Percentiles rank a stretch among this genome's conserved stretches.
Evolutionary conservation across 2,797 vertebrate genomes (phyloP).

Genomic region (Vultur gryphus): DNA sequence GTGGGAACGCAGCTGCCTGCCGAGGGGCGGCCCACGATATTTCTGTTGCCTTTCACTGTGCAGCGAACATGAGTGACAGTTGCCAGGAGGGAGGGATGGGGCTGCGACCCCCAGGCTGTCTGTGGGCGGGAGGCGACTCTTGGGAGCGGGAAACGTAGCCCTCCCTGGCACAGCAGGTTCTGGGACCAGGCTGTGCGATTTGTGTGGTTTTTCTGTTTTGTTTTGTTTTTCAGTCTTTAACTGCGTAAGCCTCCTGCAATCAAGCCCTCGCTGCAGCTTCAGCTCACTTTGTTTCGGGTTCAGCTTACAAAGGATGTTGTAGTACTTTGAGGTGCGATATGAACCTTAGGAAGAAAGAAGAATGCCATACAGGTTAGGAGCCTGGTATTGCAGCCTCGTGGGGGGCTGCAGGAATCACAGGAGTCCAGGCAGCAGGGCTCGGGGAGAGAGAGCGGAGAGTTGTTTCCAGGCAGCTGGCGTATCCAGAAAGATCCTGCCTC

Average conservation of each 20-base stretch:
- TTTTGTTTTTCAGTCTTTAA: not conserved
- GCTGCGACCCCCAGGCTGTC: not conserved
- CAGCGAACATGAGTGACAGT: rapidly evolving
- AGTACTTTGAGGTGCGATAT: rapidly evolving
- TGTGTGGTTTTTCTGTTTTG: not conserved
- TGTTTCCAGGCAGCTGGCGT: rapidly evolving
- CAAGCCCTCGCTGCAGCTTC: not conserved
- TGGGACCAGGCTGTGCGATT: rapidly evolving
- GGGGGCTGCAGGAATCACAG: not conserved
- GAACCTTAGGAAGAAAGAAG: not conserved
- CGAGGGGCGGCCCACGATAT: rapidly evolving
- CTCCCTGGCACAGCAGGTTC: not conserved
- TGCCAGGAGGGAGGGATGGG: not conserved
- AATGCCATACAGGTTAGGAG: not conserved
- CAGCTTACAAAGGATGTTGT: not conserved
- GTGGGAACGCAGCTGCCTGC: not conserved
- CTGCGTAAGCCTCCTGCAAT: not conserved
- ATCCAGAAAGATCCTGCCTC: not conserved
- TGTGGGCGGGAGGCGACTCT: rapidly evolving
- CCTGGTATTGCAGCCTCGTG: rapidly evolving
- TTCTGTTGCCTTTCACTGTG: not conserved
- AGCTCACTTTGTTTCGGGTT: not conserved
- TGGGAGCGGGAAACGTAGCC: rapidly evolving
- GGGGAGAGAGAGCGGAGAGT: not conserved
- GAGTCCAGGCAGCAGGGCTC: not conserved